Evolutionary conservation across 2,797 vertebrate genomes (phyloP).

Genomic region (Myripristis murdjan): DNA sequence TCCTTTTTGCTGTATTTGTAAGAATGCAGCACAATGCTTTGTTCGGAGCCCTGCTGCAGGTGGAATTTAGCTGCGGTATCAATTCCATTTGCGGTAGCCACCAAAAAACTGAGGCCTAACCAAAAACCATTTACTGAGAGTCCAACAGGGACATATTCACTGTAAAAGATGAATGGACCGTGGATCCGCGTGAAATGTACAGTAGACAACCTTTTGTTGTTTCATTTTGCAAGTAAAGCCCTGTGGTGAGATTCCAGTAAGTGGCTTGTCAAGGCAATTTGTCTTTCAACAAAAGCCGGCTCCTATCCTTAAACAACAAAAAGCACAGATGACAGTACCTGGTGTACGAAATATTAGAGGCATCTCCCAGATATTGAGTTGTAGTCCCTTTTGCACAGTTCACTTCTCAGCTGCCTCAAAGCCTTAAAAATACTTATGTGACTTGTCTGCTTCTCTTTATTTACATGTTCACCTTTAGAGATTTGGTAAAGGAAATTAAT

Average conservation of each 20-base stretch:
- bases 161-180: constrained; percentile 8
- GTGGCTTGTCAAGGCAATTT: constrained; percentile 40
- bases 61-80: not conserved
- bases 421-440: not conserved
- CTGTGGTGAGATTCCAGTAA: constrained; percentile 28
- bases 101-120: constrained; percentile 7
- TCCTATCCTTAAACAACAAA: not conserved
- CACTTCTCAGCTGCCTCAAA: constrained; percentile 29
- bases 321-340: constrained; percentile 3
- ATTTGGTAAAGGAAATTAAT: constrained; percentile 47
- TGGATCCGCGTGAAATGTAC: not conserved
- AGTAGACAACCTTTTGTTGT: not conserved
- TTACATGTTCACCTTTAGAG: not conserved
- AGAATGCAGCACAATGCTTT: not conserved
- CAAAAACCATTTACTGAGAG: constrained; percentile 19
- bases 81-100: constrained; percentile 1
- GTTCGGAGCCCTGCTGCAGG: not conserved
- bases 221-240: constrained; percentile 34
- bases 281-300: constrained; percentile 14
- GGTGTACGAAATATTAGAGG: constrained; percentile 24
- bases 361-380: constrained; percentile 13
- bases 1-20: not conserved
- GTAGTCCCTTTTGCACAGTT: not conserved
- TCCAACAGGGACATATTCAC: constrained; percentile 5
- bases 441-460: no score